Evolutionary conservation across 30 jellyfish, hydroid and myxozoan genomes (phyloP).

Genomic region (Aurelia aurita): DNA sequence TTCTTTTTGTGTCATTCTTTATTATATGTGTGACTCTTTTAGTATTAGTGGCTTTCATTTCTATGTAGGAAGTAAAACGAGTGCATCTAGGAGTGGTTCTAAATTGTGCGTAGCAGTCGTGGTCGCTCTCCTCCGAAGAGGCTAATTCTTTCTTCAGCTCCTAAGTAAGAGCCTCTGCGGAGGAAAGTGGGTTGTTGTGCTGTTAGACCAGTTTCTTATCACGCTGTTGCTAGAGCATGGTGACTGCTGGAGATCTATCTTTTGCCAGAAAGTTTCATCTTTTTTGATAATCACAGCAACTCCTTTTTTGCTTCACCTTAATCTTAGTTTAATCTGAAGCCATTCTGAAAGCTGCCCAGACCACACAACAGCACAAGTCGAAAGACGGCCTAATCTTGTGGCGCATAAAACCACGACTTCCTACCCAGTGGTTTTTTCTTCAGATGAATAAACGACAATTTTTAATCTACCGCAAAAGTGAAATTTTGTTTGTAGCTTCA

Average conservation of each 20-base stretch:
- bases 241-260: constrained; percentile 33
- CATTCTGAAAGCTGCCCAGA: constrained; percentile 48
- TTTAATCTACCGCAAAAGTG: constrained; percentile 60
- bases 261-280: constrained; percentile 19
- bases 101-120: too few species aligned
- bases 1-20: too few species aligned
- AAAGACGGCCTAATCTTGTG: constrained; percentile 56
- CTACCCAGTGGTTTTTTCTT: constrained; percentile 51
- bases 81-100: too few species aligned
- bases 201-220: too few species aligned
- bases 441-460: constrained; percentile 55
- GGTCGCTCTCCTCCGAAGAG: too few species aligned
- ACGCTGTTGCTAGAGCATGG: constrained; percentile 18
- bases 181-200: too few species aligned
- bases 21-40: too few species aligned
- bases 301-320: constrained; percentile 52
- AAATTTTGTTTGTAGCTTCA: constrained; percentile 58
- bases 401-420: constrained; percentile 49
- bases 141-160: too few species aligned
- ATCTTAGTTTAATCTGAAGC: constrained; percentile 62
- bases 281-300: constrained; percentile 48
- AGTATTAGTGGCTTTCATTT: too few species aligned
- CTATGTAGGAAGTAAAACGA: too few species aligned
- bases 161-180: too few species aligned
- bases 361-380: constrained; percentile 60